These are phyloP conservation scores for Pharmacophagus antenor DNA, from an alignment of 2,888 invertebrate species.

Conservation along the genomic window DNA sequence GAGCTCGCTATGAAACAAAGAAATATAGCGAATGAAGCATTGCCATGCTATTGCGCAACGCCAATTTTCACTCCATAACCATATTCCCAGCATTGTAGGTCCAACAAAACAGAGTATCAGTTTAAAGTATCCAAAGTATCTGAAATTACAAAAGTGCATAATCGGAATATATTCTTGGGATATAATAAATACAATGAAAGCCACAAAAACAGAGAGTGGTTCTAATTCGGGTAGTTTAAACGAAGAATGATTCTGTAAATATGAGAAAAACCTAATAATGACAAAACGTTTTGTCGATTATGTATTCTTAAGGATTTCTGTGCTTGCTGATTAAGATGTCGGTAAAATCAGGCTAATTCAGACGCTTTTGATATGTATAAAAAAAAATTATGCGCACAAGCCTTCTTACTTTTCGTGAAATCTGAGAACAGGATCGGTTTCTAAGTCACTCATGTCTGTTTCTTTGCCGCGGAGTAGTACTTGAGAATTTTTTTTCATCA, in stretches of 20 bases:
- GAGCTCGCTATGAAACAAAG: constrained; percentile 92
- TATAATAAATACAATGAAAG: neutral
- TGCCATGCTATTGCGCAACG: constrained; percentile 85
- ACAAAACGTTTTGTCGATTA: too few species aligned
- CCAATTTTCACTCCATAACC: constrained; percentile 87
- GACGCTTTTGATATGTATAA: too few species aligned
- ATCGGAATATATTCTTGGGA: neutral
- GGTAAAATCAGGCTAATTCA: too few species aligned
- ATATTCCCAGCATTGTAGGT: constrained; percentile 85
- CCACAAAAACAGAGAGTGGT: neutral
- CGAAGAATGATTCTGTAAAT: too few species aligned
- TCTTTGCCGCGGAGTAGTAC: constrained; percentile 87
- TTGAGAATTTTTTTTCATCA: constrained; percentile 90
- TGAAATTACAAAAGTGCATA: constrained; percentile 39
- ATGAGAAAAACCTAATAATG: too few species aligned
- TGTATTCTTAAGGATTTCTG: too few species aligned
- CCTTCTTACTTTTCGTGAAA: constrained; percentile 86
- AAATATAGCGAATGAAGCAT: constrained; percentile 86
- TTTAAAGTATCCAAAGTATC: constrained; percentile 85
- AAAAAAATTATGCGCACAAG: too few species aligned
- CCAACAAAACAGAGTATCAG: constrained; percentile 86
- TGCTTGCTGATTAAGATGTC: too few species aligned
- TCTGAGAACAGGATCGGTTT: constrained; percentile 84
- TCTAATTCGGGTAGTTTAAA: too few species aligned
- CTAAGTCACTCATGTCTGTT: constrained; percentile 89